Evolutionary conservation across 1,140 invertebrate species (phyloP).

Genomic region (Chionoecetes opilio): DNA sequence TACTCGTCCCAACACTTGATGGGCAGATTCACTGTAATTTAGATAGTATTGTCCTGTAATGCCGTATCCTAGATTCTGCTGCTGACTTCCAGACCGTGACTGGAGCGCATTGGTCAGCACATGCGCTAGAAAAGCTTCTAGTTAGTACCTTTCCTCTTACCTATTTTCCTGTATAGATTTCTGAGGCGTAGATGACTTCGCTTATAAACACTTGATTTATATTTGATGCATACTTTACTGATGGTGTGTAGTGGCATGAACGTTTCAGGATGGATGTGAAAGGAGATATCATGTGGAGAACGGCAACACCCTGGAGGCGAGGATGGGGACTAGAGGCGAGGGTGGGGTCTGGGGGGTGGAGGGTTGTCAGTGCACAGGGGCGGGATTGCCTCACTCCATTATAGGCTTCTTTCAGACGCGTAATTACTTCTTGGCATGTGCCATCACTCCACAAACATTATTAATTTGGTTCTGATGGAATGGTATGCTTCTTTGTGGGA

Average conservation of each 20-base stretch:
- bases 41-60: neutral
- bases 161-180: neutral
- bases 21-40: neutral
- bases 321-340: neutral
- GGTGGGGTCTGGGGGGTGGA: neutral
- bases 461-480: neutral
- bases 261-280: neutral
- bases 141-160: neutral
- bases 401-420: neutral
- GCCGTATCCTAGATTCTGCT: conserved; percentile 37
- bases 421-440: neutral
- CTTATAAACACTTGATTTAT: neutral
- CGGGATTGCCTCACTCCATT: neutral
- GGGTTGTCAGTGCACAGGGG: neutral
- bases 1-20: neutral
- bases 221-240: neutral
- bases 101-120: conserved; percentile 32
- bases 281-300: neutral
- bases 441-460: no score
- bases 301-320: neutral
- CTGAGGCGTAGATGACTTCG: neutral
- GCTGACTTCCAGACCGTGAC: conserved; percentile 39
- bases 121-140: neutral
- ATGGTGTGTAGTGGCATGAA: neutral
- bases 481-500: neutral